A percentile compares a stretch with the other conserved stretches of the same genome.
These are phyloP conservation scores for Carassius auratus DNA, from an alignment of 2,113 vertebrate species.

Conservation along the genomic window DNA sequence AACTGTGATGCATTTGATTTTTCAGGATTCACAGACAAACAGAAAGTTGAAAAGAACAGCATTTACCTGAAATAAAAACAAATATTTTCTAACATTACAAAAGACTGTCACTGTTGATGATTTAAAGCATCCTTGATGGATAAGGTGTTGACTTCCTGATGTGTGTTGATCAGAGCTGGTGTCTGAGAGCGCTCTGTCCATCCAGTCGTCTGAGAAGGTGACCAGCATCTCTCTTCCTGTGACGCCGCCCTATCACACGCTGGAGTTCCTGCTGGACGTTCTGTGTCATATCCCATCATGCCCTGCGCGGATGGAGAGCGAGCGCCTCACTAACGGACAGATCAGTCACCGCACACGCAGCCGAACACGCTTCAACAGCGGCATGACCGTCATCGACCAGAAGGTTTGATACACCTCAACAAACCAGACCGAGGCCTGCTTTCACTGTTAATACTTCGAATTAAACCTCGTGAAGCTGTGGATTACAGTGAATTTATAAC, in stretches of 20 bases:
- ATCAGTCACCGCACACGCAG: constrained; percentile 76
- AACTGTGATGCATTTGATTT: too few relatives aligned
- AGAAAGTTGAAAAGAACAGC: too few relatives aligned
- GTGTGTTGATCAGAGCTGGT: constrained; percentile 75
- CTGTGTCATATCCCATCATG: constrained; percentile 86
- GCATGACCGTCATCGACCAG: constrained; percentile 87
- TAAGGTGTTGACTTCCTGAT: too few relatives aligned
- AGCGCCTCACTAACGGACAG: constrained; percentile 79
- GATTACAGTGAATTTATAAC: too few relatives aligned
- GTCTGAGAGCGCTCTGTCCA: constrained; percentile 76
- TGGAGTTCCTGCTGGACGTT: constrained; percentile 93
- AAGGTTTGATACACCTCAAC: constrained; percentile 72
- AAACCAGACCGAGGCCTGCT: too few relatives aligned
- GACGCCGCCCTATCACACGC: constrained; percentile 87
- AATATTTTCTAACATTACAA: too few relatives aligned
- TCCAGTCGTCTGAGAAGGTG: constrained; percentile 93
- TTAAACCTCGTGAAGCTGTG: too few relatives aligned
- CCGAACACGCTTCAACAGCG: constrained; percentile 76
- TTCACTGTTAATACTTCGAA: too few relatives aligned
- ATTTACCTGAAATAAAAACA: too few relatives aligned
- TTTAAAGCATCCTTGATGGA: too few relatives aligned
- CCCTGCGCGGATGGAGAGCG: constrained; percentile 68
- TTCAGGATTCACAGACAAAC: too few relatives aligned
- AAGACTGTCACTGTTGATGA: too few relatives aligned
- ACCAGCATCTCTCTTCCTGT: constrained; percentile 89